A percentile compares a stretch with the other conserved stretches of the same genome.
Evolutionary conservation across 2,888 invertebrate genomes (phyloP).

Genomic region (Machimus rusticus): DNA sequence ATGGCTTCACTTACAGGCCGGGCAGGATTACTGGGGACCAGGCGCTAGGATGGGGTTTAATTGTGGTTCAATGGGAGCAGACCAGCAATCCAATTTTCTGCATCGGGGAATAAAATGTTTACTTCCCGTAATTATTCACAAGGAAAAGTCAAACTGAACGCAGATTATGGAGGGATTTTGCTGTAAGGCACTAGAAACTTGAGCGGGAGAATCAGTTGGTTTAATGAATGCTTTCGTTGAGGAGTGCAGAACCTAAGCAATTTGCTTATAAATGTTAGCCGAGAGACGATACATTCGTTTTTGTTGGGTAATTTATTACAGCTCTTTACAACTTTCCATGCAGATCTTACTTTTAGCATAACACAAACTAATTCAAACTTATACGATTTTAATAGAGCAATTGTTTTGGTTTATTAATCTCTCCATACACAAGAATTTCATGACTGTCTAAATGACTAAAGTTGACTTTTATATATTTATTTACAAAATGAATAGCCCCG

Average conservation of each 20-base stretch:
- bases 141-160: neutral
- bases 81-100: neutral
- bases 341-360: no score
- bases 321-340: no score
- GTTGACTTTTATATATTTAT: no score
- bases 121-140: neutral
- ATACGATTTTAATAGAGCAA: no score
- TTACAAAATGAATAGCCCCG: no score
- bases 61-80: neutral
- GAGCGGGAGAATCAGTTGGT: neutral
- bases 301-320: no score
- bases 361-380: no score
- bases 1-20: neutral
- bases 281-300: neutral
- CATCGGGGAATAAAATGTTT: constrained; percentile 3
- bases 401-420: no score
- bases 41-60: neutral
- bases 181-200: neutral
- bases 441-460: no score
- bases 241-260: no score
- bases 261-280: no score
- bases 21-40: neutral
- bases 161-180: neutral
- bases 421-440: no score
- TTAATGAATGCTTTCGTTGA: neutral